Conservation (phyloP, 2,888 invertebrate genomes). For the Schizotus pectinicornis region DNA sequence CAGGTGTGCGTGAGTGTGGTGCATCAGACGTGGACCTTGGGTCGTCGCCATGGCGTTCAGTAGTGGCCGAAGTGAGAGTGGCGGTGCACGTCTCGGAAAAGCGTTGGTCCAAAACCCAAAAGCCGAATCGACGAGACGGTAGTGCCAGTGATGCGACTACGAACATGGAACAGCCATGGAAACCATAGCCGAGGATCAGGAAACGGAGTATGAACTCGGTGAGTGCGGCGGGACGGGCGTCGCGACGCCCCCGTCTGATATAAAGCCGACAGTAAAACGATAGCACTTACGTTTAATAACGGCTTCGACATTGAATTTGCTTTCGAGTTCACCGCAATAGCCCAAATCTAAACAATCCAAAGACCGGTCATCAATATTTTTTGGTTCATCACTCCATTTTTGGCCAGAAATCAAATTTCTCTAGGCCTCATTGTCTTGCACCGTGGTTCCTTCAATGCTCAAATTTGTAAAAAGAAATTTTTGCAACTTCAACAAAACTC, state of each 20-base stretch:
- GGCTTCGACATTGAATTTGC: too few species aligned
- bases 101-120: conserved; percentile 4
- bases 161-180: conserved; percentile 62
- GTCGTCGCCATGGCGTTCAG: conserved; percentile 26
- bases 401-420: too few species aligned
- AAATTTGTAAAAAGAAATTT: too few species aligned
- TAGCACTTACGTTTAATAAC: too few species aligned
- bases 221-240: conserved; percentile 44
- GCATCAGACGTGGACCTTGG: background rate
- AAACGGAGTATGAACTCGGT: conserved; percentile 73
- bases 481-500: too few species aligned
- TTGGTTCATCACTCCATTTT: too few species aligned
- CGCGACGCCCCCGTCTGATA: background rate
- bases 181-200: conserved; percentile 72
- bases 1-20: conserved; percentile 14
- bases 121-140: conserved; percentile 39
- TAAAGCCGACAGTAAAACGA: background rate
- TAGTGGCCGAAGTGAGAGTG: conserved; percentile 18
- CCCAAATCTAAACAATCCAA: too few species aligned
- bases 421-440: too few species aligned
- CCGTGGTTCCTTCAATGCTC: too few species aligned
- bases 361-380: too few species aligned
- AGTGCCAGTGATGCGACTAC: conserved; percentile 44
- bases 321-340: too few species aligned
- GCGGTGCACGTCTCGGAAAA: conserved; percentile 1